Conservation (phyloP, 2,113 vertebrate species). For the Pterocles gutturalis region DNA sequence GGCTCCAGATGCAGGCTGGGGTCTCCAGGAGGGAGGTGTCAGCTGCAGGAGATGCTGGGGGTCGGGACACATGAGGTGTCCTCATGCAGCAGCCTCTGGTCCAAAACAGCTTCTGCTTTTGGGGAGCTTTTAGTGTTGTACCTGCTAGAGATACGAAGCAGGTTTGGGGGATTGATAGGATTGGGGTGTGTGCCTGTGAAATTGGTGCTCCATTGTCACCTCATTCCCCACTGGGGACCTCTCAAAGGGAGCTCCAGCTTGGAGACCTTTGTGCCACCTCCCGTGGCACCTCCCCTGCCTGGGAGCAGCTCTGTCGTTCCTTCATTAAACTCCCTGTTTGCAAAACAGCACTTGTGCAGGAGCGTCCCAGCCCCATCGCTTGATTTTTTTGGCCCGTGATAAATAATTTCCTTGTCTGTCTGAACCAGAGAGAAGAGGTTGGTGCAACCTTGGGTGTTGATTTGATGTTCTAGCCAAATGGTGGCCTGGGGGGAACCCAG, state of each 20-base stretch:
- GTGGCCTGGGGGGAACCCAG: not conserved
- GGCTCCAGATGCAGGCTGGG: not conserved
- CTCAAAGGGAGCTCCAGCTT: not conserved
- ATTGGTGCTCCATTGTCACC: fast-evolving
- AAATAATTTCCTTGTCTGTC: conserved; percentile 4
- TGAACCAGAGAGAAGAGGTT: not conserved
- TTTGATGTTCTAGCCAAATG: conserved; percentile 1
- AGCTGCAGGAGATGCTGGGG: not conserved
- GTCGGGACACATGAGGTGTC: fast-evolving
- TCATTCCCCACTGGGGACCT: not conserved
- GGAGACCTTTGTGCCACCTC: not conserved
- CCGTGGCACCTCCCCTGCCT: not conserved
- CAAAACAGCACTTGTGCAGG: not conserved
- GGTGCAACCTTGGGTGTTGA: conserved; percentile 1
- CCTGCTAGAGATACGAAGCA: not conserved
- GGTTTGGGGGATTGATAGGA: not conserved
- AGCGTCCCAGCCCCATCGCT: fast-evolving
- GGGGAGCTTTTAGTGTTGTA: not conserved
- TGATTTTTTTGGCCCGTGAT: not conserved
- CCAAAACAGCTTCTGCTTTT: not conserved
- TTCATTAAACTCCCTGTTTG: not conserved
- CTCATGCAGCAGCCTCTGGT: not conserved
- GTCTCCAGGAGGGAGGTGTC: not conserved
- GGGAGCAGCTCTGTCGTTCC: not conserved
- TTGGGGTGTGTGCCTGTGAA: fast-evolving